Evolutionary conservation across 2,888 invertebrate species (phyloP), one percentile per base, ranked within the genome.

Genomic region (Mimas tiliae): DNA sequence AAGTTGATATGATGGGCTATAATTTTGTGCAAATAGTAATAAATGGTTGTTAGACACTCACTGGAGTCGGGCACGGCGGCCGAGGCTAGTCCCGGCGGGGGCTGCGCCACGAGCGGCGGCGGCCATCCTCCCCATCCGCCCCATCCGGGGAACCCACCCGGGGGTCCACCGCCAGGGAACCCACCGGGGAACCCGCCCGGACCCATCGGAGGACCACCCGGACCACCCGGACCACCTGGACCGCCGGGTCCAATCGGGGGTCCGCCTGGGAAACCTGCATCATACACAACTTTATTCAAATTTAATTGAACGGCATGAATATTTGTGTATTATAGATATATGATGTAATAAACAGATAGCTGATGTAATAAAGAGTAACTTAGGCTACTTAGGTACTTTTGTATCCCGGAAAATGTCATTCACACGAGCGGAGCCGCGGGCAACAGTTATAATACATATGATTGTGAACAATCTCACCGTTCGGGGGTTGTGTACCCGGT

Each of bases 81-180:
- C 27, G 68, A 71, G 7, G 69, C 71, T 38, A 82, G 62, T 11
- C 75, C 75, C 0, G 75, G 94, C 76, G 71, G 94, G 72, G 85
- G 94, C 84, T 74, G 88, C 1, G 80, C 84, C 11, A 83, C 84
- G 0, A 85, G 75, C 12, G 89, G 90, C 2, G 90, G 89, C 1
- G 88, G 89, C 89, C 90, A 90, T 50, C 81, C 82, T 0, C 83
- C 88, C 0, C 74, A 79, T 1, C 72, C 76, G 62, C 63, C 62
- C 67, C 64, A 19, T 69, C 6, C 73, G 74, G 6, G 80, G 79
- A 62, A 70, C 65, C 65, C 48, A 52, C 38, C 58, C 9, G 69
- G 38, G 67, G 68, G 21, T 38, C 64, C 34, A 65, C 66, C 63
- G 55, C 66, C 47, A 21, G 64, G 64, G 50, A 58, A 58, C 38